A percentile compares a stretch with the other conserved stretches of the same genome.
Evolutionary conservation across 2,888 invertebrate genomes (phyloP).

Genomic region (Phymatocera aterrima): DNA sequence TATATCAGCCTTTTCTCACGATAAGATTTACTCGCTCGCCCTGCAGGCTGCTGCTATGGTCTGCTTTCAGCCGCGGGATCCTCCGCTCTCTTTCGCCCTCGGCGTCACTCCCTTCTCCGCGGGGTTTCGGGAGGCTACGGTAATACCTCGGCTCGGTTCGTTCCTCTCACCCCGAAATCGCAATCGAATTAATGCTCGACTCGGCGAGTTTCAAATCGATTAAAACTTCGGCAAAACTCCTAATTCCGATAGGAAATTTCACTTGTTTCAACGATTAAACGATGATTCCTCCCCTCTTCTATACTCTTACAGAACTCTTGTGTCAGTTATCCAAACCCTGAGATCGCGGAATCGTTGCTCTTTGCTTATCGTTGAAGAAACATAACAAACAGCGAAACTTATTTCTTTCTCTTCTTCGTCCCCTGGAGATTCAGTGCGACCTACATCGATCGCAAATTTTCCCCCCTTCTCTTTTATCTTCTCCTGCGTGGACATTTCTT

Average conservation of each 20-base stretch:
- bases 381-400: constrained; percentile 20
- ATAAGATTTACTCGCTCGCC: constrained; percentile 38
- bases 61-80: neutral
- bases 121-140: neutral
- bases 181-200: constrained; percentile 38
- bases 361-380: constrained; percentile 31
- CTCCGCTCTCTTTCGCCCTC: constrained; percentile 21
- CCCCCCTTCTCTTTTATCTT: no score
- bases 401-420: neutral
- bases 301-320: neutral
- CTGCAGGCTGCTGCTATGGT: neutral
- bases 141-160: constrained; percentile 7
- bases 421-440: no score
- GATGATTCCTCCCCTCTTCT: neutral
- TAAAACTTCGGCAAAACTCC: constrained; percentile 23
- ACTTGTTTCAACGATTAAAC: constrained; percentile 20
- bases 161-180: constrained; percentile 23
- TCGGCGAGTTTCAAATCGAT: constrained; percentile 38
- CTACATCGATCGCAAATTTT: no score
- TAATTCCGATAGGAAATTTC: constrained; percentile 25
- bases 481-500: no score
- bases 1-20: constrained; percentile 23
- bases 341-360: constrained; percentile 7
- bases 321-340: neutral
- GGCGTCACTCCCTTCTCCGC: neutral